Evolutionary conservation across 2,797 vertebrate species (phyloP).

Genomic region (Staurois parvus): DNA sequence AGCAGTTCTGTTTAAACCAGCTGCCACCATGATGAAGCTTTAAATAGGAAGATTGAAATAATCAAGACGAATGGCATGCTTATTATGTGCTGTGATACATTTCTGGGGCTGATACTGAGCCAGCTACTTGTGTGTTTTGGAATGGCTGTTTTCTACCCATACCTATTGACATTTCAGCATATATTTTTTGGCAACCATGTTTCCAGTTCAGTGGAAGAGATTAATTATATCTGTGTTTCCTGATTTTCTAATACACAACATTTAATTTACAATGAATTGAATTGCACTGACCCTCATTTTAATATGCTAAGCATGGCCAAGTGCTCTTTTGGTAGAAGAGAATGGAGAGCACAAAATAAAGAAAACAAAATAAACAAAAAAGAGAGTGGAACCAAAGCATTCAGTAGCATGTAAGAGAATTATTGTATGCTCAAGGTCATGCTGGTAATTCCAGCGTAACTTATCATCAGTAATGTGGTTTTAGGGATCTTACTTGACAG

Average conservation of each 20-base stretch:
- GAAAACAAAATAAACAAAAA: constrained; percentile 19
- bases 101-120: constrained; percentile 62
- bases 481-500: constrained; percentile 62
- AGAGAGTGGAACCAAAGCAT: constrained; percentile 57
- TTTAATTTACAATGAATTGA: constrained; percentile 49
- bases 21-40: constrained; percentile 69
- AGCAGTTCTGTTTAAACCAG: constrained; percentile 68
- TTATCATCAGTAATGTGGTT: constrained; percentile 55
- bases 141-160: constrained; percentile 39
- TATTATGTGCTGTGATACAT: constrained; percentile 67
- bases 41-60: constrained; percentile 70
- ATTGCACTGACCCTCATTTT: constrained; percentile 56
- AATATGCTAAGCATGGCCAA: constrained; percentile 35
- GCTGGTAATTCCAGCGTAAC: constrained; percentile 49
- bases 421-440: constrained; percentile 64
- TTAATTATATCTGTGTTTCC: constrained; percentile 61
- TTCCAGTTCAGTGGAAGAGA: constrained; percentile 59
- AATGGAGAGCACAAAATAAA: neutral
- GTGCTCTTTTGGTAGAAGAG: constrained; percentile 35
- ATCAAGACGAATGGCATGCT: constrained; percentile 67
- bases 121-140: constrained; percentile 58
- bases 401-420: constrained; percentile 64
- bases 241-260: constrained; percentile 51
- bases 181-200: constrained; percentile 55
- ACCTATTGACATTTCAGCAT: constrained; percentile 59